Conservation (phyloP, 1,140 invertebrate species). For the Aphaenogaster ashmeadi region DNA sequence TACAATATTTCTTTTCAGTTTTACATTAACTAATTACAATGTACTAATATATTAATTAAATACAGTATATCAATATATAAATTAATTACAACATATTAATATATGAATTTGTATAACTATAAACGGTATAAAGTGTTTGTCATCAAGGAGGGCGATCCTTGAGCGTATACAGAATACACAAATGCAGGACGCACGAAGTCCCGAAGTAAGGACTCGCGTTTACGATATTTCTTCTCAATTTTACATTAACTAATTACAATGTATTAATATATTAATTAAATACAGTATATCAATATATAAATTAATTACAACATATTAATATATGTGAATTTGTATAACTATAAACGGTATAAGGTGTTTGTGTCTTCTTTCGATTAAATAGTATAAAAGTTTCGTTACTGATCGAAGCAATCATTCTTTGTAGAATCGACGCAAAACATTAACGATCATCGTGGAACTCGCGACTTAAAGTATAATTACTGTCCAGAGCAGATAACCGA, state of each 20-base stretch:
- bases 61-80: too few species aligned
- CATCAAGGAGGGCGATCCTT: not conserved
- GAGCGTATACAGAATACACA: not conserved
- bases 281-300: too few species aligned
- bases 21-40: not conserved
- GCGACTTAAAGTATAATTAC: slow-evolving; percentile 38
- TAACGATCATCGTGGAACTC: not conserved
- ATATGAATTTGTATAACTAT: not conserved
- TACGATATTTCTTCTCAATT: not conserved
- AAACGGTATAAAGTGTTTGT: not conserved
- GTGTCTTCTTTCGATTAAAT: not conserved
- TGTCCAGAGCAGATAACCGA: slow-evolving; percentile 30
- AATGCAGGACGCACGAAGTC: not conserved
- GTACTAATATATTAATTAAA: not conserved
- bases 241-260: not conserved
- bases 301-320: too few species aligned
- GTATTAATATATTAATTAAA: not conserved
- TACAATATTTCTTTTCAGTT: not conserved
- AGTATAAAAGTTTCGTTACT: not conserved
- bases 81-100: too few species aligned
- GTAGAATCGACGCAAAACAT: not conserved
- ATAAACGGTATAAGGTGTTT: not conserved
- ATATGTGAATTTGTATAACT: not conserved
- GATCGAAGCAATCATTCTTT: not conserved
- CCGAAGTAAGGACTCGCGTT: not conserved